Percentiles rank a stretch among this genome's conserved stretches.
These are phyloP conservation scores for Hoplodrina blanda DNA, from an alignment of 2,888 invertebrate species.

Conservation along the genomic window DNA sequence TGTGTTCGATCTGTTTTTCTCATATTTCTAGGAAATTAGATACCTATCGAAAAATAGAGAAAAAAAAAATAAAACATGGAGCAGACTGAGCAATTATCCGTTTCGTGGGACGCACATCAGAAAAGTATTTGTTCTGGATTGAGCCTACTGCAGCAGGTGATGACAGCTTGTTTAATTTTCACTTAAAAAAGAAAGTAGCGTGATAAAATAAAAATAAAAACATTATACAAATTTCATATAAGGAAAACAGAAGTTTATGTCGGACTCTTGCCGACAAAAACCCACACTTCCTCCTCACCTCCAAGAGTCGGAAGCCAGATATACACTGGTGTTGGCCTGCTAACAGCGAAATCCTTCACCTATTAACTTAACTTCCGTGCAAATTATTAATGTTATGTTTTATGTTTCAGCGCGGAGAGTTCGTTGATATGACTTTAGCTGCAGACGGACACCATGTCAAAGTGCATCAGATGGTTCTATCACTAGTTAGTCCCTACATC, in stretches of 20 bases:
- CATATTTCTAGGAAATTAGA: neutral
- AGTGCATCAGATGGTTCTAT: conserved; percentile 85
- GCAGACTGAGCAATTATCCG: conserved; percentile 68
- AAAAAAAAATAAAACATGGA: conserved; percentile 63
- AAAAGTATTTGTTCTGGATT: conserved; percentile 81
- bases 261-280: no score
- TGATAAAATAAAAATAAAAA: no score
- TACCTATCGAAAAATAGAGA: neutral
- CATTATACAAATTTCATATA: no score
- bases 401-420: conserved; percentile 80
- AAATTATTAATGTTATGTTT: neutral
- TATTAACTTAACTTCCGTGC: no score
- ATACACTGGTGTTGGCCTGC: no score
- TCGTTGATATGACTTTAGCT: conserved; percentile 88
- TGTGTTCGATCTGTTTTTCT: neutral
- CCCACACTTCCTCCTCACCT: no score
- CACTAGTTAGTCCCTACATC: conserved; percentile 85
- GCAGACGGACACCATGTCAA: conserved; percentile 86
- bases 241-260: no score
- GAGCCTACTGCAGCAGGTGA: conserved; percentile 80
- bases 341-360: no score
- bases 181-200: no score
- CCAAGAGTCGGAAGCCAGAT: no score
- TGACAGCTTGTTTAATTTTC: no score
- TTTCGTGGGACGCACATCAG: conserved; percentile 80